Conservation (phyloP, 2,888 invertebrate species). For the Serrognathus titanus region DNA sequence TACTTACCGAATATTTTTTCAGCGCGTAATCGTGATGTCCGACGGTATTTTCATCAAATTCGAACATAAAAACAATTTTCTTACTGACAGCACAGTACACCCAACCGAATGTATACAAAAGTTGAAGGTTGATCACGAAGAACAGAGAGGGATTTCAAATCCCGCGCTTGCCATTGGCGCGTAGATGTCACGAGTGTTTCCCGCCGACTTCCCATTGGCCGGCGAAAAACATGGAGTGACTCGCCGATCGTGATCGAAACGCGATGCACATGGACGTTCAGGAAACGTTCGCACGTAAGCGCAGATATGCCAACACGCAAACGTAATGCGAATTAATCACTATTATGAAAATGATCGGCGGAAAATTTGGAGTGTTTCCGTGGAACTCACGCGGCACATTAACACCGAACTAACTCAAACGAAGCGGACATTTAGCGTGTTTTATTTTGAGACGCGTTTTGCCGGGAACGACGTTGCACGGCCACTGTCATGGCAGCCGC, state of each 20-base stretch:
- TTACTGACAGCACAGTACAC: constrained; percentile 49
- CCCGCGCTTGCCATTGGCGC: constrained; percentile 41
- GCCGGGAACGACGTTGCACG: constrained; percentile 34
- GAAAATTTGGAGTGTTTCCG: constrained; percentile 28
- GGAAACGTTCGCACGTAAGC: constrained; percentile 28
- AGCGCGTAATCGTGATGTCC: constrained; percentile 65
- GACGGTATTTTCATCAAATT: constrained; percentile 67
- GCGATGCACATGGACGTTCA: constrained; percentile 38
- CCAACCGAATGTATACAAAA: constrained; percentile 50
- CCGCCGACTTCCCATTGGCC: constrained; percentile 45
- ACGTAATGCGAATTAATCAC: constrained; percentile 3
- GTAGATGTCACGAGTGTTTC: constrained; percentile 45
- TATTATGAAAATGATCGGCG: constrained; percentile 27
- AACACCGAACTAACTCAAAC: constrained; percentile 12
- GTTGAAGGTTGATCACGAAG: constrained; percentile 44
- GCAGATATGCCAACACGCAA: constrained; percentile 35
- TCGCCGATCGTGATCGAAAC: constrained; percentile 21
- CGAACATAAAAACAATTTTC: constrained; percentile 55
- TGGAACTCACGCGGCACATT: constrained; percentile 16
- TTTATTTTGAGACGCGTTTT: constrained; percentile 24
- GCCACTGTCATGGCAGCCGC: constrained; percentile 41
- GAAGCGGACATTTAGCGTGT: constrained; percentile 8
- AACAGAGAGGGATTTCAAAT: constrained; percentile 51
- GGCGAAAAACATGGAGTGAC: constrained; percentile 14
- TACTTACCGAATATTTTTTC: constrained; percentile 68